Evolutionary conservation across 2,888 invertebrate genomes (phyloP).

Genomic region (Syritta pipiens): DNA sequence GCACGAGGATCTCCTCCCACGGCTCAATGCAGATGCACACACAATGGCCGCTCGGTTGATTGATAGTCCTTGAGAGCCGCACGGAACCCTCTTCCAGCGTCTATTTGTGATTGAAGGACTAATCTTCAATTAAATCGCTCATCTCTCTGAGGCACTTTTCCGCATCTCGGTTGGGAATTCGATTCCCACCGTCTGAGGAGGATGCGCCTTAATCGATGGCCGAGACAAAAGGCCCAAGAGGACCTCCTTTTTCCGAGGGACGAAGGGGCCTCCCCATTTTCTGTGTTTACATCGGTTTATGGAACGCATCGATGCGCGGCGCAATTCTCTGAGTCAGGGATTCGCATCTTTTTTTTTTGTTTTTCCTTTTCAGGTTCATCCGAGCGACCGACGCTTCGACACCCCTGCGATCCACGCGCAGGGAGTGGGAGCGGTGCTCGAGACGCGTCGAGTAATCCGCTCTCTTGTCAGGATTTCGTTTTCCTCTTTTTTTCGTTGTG

Average conservation of each 20-base stretch:
- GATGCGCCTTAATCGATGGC: constrained; percentile 58
- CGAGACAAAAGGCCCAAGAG: constrained; percentile 19
- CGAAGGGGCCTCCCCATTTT: too few species aligned
- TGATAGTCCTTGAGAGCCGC: constrained; percentile 44
- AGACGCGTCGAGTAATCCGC: constrained; percentile 46
- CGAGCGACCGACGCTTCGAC: constrained; percentile 46
- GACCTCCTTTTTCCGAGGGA: constrained; percentile 27
- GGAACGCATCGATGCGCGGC: constrained; percentile 49
- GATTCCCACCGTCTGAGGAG: constrained; percentile 62
- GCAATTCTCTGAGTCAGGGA: constrained; percentile 42
- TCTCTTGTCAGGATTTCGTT: constrained; percentile 38
- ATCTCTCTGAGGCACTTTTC: constrained; percentile 34
- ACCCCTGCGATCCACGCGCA: constrained; percentile 33
- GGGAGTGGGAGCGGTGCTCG: constrained; percentile 3
- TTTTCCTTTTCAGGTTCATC: constrained; percentile 36
- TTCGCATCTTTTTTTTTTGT: neutral
- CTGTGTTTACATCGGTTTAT: constrained; percentile 34
- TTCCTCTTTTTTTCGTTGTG: constrained; percentile 2
- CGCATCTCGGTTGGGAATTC: constrained; percentile 43
- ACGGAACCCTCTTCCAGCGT: constrained; percentile 18
- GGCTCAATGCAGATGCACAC: constrained; percentile 31
- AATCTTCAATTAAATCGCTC: constrained; percentile 65
- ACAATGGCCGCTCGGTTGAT: constrained; percentile 34
- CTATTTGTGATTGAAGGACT: constrained; percentile 35
- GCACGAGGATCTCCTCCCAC: too few species aligned